Conservation (phyloP, 2,797 vertebrate genomes). For the Acipenser transmontanus region DNA sequence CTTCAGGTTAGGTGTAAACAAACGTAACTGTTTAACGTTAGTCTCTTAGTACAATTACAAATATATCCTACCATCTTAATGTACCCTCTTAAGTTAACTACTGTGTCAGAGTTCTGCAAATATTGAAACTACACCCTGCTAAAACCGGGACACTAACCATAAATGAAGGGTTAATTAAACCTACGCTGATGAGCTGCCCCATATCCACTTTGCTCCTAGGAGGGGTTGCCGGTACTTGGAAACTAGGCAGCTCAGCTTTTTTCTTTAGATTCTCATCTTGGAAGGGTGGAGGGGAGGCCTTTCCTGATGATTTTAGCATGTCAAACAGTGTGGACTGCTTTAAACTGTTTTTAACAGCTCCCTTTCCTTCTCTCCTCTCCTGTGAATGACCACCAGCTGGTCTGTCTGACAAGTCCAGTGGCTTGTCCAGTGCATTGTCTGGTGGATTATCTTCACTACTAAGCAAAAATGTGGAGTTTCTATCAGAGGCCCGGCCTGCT, state of each 20-base stretch:
- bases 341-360: slow-evolving; percentile 42
- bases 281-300: slow-evolving; percentile 30
- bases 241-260: neutral
- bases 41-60: too few species aligned
- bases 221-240: slow-evolving; percentile 12
- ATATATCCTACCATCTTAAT: too few species aligned
- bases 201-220: slow-evolving; percentile 6
- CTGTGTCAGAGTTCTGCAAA: too few species aligned
- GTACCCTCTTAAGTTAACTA: too few species aligned
- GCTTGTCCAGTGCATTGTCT: slow-evolving; percentile 47
- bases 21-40: too few species aligned
- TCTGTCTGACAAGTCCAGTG: slow-evolving; percentile 65
- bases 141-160: too few species aligned
- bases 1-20: too few species aligned
- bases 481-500: slow-evolving; percentile 36
- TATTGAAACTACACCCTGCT: too few species aligned
- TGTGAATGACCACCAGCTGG: slow-evolving; percentile 42
- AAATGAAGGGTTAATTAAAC: neutral
- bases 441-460: slow-evolving; percentile 44
- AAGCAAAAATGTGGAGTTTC: slow-evolving; percentile 38
- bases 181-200: slow-evolving; percentile 13
- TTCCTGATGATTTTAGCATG: slow-evolving; percentile 41
- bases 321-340: slow-evolving; percentile 51
- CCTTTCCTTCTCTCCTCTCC: slow-evolving; percentile 45
- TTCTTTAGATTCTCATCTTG: slow-evolving; percentile 36